These are phyloP conservation scores for Nematopogon swammerdamellus DNA, from an alignment of 2,888 invertebrate genomes.

Conservation along the genomic window DNA sequence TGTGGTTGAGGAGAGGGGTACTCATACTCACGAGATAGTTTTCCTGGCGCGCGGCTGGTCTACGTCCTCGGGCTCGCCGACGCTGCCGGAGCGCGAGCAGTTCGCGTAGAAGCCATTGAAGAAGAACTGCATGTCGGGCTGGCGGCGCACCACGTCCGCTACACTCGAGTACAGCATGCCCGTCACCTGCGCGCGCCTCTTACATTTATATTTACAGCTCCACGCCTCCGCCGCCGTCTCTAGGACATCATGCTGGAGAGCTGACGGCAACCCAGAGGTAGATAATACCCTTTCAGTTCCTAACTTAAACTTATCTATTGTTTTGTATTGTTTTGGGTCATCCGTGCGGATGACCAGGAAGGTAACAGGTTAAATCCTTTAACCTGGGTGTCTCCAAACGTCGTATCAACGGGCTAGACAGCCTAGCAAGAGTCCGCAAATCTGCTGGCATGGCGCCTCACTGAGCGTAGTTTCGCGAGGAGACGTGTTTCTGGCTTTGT, in stretches of 20 bases:
- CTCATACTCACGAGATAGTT: constrained; percentile 29
- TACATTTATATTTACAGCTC: neutral
- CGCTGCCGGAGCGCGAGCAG: constrained; percentile 29
- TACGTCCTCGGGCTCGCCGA: constrained; percentile 28
- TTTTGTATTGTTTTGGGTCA: too few species aligned
- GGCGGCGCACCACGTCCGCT: constrained; percentile 39
- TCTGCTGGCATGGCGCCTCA: too few species aligned
- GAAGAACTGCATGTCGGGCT: constrained; percentile 65
- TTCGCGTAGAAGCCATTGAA: constrained; percentile 63
- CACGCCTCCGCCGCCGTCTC: neutral
- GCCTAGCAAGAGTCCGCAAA: too few species aligned
- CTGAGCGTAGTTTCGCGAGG: too few species aligned
- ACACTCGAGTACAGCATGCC: constrained; percentile 58
- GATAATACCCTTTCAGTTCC: too few species aligned
- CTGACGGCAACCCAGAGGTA: neutral
- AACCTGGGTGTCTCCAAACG: too few species aligned
- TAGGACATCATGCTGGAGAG: neutral
- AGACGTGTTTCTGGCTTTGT: too few species aligned
- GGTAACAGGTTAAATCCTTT: too few species aligned
- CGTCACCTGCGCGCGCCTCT: constrained; percentile 28
- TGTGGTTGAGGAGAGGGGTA: too few species aligned
- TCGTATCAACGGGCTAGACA: too few species aligned
- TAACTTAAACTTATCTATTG: too few species aligned
- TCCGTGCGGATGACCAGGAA: too few species aligned
- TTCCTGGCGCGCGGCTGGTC: constrained; percentile 15